phyloP scores from a whole-genome alignment of 1,140 invertebrate species.

The Neodiprion fabricii region DNA sequence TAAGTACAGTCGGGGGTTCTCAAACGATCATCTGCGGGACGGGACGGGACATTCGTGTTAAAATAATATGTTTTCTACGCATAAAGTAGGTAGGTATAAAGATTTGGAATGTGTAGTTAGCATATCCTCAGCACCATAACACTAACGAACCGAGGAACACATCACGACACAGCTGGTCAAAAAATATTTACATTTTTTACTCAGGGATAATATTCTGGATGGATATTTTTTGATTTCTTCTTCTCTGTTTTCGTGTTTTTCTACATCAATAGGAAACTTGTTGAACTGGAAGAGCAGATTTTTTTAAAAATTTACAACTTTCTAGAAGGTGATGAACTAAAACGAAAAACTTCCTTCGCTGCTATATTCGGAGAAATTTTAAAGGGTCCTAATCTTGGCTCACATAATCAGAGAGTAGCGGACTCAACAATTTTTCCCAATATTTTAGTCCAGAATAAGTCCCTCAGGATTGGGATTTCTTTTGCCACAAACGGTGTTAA shows the following conservation, averaged over 20 bases:
- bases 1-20: background rate
- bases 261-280: too few relatives aligned
- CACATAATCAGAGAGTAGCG: background rate
- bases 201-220: background rate
- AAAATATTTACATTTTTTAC: background rate
- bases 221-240: too few relatives aligned
- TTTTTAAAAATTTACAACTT: too few relatives aligned
- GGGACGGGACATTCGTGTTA: slow-evolving; percentile 35
- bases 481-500: background rate
- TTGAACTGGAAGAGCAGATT: too few relatives aligned
- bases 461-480: background rate
- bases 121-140: slow-evolving; percentile 32
- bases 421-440: background rate
- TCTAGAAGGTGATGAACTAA: too few relatives aligned
- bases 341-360: too few relatives aligned
- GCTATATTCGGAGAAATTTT: too few relatives aligned
- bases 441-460: background rate
- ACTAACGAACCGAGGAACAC: slow-evolving; percentile 23
- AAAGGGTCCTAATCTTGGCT: too few relatives aligned
- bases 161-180: background rate
- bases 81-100: slow-evolving; percentile 5
- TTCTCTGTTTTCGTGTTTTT: too few relatives aligned
- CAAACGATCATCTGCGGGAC: slow-evolving; percentile 19
- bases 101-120: slow-evolving; percentile 21
- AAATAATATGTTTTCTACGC: slow-evolving; percentile 31